Evolutionary conservation across 2,888 invertebrate genomes (phyloP).

Genomic region (Acrocera orbiculus): DNA sequence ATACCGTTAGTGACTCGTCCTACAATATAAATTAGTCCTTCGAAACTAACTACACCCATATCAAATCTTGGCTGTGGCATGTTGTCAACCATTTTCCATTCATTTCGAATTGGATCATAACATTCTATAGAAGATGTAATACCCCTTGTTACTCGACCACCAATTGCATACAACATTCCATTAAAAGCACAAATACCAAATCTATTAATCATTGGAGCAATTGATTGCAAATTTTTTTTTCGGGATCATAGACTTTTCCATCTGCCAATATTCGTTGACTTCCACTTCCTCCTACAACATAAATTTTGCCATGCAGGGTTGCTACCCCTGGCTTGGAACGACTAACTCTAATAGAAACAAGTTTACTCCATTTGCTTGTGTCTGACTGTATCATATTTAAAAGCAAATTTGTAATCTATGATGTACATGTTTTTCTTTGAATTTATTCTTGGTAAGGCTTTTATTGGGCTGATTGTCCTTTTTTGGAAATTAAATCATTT

Average conservation of each 20-base stretch:
- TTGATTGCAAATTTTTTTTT: slow-evolving; percentile 40
- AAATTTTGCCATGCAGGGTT: slow-evolving; percentile 66
- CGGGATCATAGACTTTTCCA: slow-evolving; percentile 72
- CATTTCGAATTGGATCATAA: slow-evolving; percentile 61
- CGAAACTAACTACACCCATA: slow-evolving; percentile 68
- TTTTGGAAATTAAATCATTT: slow-evolving; percentile 55
- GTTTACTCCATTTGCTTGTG: slow-evolving; percentile 65
- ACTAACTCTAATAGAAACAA: slow-evolving; percentile 65
- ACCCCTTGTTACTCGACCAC: slow-evolving; percentile 86
- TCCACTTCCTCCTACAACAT: slow-evolving; percentile 81
- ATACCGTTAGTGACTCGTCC: slow-evolving; percentile 73
- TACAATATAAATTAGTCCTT: slow-evolving; percentile 59
- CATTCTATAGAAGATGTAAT: slow-evolving; percentile 77
- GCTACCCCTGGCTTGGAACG: slow-evolving; percentile 79
- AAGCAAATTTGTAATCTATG: slow-evolving; percentile 68
- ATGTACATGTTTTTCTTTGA: slow-evolving; percentile 77
- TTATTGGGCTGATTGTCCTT: slow-evolving; percentile 60
- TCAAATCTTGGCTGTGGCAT: slow-evolving; percentile 76
- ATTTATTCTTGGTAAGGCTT: slow-evolving; percentile 61
- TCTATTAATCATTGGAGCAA: slow-evolving; percentile 61
- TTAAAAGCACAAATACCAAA: slow-evolving; percentile 74
- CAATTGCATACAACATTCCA: slow-evolving; percentile 69
- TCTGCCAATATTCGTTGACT: slow-evolving; percentile 77
- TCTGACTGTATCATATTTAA: slow-evolving; percentile 52
- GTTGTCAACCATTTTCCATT: slow-evolving; percentile 60